Conservation (phyloP, 1,140 invertebrate species). For the Drosophila bipectinata region DNA sequence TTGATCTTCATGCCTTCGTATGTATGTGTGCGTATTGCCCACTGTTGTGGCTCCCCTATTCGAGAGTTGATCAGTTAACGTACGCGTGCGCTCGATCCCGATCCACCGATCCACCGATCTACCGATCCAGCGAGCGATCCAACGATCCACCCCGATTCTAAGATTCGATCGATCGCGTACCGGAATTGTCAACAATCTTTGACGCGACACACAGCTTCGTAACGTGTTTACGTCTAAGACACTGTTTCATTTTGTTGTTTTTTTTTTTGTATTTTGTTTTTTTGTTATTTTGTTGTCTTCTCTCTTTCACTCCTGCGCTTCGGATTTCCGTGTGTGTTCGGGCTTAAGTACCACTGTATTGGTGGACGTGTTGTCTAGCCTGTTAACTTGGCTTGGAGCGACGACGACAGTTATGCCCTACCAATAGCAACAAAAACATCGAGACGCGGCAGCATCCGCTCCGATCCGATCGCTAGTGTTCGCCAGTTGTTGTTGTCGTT, state of each 20-base stretch:
- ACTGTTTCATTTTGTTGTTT: background rate
- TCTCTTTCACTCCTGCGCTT: slow-evolving; percentile 1
- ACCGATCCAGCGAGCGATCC: slow-evolving; percentile 6
- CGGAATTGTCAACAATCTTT: slow-evolving; percentile 46
- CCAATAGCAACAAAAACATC: slow-evolving; percentile 58
- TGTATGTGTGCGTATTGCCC: slow-evolving; percentile 14
- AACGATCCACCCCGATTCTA: slow-evolving; percentile 6
- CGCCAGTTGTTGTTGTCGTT: slow-evolving; percentile 17
- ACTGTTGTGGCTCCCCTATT: slow-evolving; percentile 53
- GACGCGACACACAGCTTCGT: slow-evolving; percentile 37
- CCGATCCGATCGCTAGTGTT: slow-evolving; percentile 16
- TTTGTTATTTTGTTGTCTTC: background rate
- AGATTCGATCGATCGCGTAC: slow-evolving; percentile 17
- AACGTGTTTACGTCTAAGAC: slow-evolving; percentile 74
- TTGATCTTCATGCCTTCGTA: background rate
- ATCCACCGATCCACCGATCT: slow-evolving; percentile 6
- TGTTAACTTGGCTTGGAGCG: slow-evolving; percentile 37
- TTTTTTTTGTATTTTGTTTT: background rate
- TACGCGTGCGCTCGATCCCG: slow-evolving; percentile 33
- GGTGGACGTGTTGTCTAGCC: slow-evolving; percentile 35
- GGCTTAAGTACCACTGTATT: slow-evolving; percentile 26
- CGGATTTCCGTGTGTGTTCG: slow-evolving; percentile 7
- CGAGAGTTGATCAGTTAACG: slow-evolving; percentile 56
- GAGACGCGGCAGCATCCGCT: slow-evolving; percentile 7
- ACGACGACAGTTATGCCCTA: slow-evolving; percentile 73